Evolutionary conservation across 2,113 vertebrate species (phyloP), one percentile per base, ranked within the genome.

Genomic region (Chrysemys picta): DNA sequence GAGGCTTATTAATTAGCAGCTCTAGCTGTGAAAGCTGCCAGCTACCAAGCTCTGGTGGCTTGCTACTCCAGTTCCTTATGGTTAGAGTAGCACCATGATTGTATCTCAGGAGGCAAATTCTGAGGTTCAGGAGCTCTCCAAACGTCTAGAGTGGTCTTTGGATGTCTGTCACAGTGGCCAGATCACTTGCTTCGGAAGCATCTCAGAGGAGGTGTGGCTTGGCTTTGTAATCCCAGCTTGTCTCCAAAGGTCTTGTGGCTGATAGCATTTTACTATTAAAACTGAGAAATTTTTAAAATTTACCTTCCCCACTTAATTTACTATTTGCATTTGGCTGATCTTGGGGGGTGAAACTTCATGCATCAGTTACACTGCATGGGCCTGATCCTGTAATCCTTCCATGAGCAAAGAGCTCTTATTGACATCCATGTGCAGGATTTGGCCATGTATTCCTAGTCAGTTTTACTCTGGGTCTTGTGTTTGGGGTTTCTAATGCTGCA

Each of bases 321-420:
- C 80, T 86, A 93, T 97, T 97, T 97, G 96, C 96, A 97, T 96
- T 97, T 97, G 97, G 93, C 93, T 83, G 88, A 95, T 94, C 84
- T 94, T 92, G 93, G 72, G 42, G 42, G 10, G 25, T 47, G 42
- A 78, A 47, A 45, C 42, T 47, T 93, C 69, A 96, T 96, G 96
- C 16, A 38, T 97, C 88, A 31, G 92, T 97, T 96, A 96, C 95
- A 97, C 95, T 97, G 75, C 42, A 47, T 29, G 95, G 92, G 94
- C 92, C 88, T 86, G 95, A 82, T 96, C 92, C 96, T 10, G 1
- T 54, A 86, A 92, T 93, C 82, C 89, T 90, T 91, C 91, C 93
- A 81, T 89, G 45, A 47, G 82, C 0, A 0, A 76, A 38, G 75
- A 76, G 87, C 80, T 49, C 72, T 84, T 89, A 53, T 0, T 0